phyloP scores from a whole-genome alignment of 2,113 vertebrate genomes.

The Alexandromys fortis region DNA sequence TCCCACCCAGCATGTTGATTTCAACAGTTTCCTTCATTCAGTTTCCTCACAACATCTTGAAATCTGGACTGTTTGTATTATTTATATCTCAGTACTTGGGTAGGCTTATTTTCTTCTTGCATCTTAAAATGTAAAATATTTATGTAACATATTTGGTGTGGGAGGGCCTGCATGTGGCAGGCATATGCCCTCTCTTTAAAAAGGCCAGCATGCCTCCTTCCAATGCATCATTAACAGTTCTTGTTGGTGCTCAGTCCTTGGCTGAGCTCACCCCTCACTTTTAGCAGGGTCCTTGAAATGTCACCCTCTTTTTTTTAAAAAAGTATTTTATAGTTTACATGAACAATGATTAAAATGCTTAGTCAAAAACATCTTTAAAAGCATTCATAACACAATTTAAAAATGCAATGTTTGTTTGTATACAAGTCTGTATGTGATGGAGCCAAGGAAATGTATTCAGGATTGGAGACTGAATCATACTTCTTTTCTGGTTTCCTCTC shows the following conservation, averaged over 20 bases:
- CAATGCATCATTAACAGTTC: neutral
- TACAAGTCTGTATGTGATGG: neutral
- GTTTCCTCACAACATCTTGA: neutral
- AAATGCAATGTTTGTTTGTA: neutral
- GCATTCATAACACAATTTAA: neutral
- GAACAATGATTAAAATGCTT: neutral
- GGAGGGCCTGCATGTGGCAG: neutral
- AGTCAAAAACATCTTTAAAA: neutral
- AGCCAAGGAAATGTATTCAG: neutral
- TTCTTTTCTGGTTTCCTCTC: neutral
- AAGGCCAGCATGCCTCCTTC: neutral
- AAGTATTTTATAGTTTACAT: neutral
- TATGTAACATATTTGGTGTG: neutral
- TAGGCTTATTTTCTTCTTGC: conserved; percentile 7
- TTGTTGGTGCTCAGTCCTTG: neutral
- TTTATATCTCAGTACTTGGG: neutral
- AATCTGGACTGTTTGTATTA: neutral
- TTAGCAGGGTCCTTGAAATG: neutral
- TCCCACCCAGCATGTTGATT: neutral
- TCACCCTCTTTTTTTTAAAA: neutral
- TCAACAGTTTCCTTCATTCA: neutral
- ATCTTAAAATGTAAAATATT: conserved; percentile 31
- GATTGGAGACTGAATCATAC: neutral
- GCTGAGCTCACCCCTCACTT: neutral
- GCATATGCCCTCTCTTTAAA: neutral